Evolutionary conservation across 1,140 invertebrate genomes (phyloP).

Genomic region (Achatina immaculata): DNA sequence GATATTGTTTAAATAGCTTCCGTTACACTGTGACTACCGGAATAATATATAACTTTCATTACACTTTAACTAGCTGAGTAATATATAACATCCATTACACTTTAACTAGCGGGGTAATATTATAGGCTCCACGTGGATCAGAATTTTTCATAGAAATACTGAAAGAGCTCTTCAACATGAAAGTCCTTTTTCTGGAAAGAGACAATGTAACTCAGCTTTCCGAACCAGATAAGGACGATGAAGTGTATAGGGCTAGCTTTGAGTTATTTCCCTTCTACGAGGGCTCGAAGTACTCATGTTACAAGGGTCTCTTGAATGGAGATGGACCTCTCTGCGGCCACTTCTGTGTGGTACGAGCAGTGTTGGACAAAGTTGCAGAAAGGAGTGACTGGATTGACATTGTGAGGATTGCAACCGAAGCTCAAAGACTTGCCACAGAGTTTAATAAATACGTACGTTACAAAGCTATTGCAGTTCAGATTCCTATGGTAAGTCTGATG

Average conservation of each 20-base stretch:
- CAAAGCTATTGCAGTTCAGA: not conserved
- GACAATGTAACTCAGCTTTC: conserved; percentile 8
- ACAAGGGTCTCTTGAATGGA: conserved; percentile 31
- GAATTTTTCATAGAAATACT: too few species aligned
- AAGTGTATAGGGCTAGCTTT: conserved; percentile 4
- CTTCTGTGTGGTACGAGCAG: conserved; percentile 15
- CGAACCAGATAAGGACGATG: not conserved
- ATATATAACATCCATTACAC: too few species aligned
- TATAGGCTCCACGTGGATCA: too few species aligned
- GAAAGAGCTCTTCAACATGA: too few species aligned
- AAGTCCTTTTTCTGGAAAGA: not conserved
- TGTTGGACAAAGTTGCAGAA: not conserved
- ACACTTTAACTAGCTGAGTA: too few species aligned
- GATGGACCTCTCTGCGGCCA: not conserved
- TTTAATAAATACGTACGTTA: conserved; percentile 9
- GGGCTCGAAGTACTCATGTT: not conserved
- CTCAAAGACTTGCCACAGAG: not conserved
- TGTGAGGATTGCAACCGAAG: not conserved
- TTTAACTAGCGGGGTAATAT: too few species aligned
- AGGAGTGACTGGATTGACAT: not conserved
- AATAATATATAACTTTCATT: too few species aligned
- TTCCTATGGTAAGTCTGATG: not conserved
- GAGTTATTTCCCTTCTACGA: conserved; percentile 29
- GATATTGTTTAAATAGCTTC: too few species aligned
- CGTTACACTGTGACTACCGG: too few species aligned